Conservation (phyloP, 2,888 invertebrate species). For the Chymomyza fuscimana region DNA sequence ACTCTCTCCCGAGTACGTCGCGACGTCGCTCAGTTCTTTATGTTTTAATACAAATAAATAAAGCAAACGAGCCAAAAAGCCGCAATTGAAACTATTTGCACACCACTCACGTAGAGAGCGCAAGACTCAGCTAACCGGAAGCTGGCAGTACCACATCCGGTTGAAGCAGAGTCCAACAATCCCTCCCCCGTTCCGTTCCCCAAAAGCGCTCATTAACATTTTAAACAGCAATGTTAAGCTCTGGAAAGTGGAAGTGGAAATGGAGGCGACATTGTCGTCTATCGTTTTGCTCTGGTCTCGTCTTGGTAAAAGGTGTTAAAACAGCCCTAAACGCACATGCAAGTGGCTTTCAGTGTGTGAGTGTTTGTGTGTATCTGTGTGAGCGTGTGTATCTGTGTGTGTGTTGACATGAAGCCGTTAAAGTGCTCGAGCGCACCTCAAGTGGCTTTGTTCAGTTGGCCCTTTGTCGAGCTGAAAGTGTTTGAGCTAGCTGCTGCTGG, state of each 20-base stretch:
- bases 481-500: slow-evolving; percentile 59
- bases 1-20: background rate
- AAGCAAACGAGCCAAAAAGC: slow-evolving; percentile 72
- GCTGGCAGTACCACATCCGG: slow-evolving; percentile 71
- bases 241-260: background rate
- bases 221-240: slow-evolving; percentile 69
- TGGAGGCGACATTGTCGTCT: slow-evolving; percentile 1
- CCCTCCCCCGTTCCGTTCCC: slow-evolving; percentile 33
- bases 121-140: slow-evolving; percentile 73
- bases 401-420: slow-evolving; percentile 64
- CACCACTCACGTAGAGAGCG: slow-evolving; percentile 72
- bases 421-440: slow-evolving; percentile 74
- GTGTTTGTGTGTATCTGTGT: slow-evolving; percentile 9
- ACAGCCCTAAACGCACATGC: slow-evolving; percentile 62
- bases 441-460: slow-evolving; percentile 72
- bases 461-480: slow-evolving; percentile 59
- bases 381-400: slow-evolving; percentile 19
- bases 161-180: slow-evolving; percentile 27
- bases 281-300: slow-evolving; percentile 20
- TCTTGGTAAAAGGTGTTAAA: slow-evolving; percentile 66
- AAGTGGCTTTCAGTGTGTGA: slow-evolving; percentile 13
- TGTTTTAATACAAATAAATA: slow-evolving; percentile 76
- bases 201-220: slow-evolving; percentile 72
- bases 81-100: slow-evolving; percentile 75
- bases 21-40: slow-evolving; percentile 63